phyloP scores from a whole-genome alignment of 2,888 invertebrate species.

The Drosophila acutilabella region DNA sequence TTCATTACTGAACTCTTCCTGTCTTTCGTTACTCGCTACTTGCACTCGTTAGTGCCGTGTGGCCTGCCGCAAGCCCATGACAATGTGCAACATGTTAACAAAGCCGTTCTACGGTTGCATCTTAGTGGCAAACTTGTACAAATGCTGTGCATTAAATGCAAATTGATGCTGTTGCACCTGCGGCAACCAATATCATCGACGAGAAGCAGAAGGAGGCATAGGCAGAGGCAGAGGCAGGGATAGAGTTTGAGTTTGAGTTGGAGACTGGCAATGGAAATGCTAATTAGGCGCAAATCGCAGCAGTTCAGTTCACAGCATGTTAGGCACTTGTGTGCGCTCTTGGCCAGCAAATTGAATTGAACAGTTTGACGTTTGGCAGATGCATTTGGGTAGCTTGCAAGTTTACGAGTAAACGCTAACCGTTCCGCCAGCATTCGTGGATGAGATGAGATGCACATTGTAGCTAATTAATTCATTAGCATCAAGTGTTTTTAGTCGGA shows the following conservation, averaged over 20 bases:
- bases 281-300: constrained; percentile 72
- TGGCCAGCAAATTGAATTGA: constrained; percentile 67
- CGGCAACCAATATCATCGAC: constrained; percentile 20
- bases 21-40: neutral
- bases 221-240: no score
- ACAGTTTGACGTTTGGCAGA: constrained; percentile 19
- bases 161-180: constrained; percentile 57
- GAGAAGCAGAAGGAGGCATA: no score
- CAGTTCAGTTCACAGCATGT: constrained; percentile 50
- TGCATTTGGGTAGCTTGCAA: neutral
- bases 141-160: constrained; percentile 65
- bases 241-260: no score
- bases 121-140: constrained; percentile 39
- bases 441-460: constrained; percentile 37
- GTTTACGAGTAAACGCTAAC: neutral
- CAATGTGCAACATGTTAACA: constrained; percentile 12
- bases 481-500: constrained; percentile 36
- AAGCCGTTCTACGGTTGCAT: neutral
- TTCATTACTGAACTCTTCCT: no score
- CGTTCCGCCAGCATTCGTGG: neutral
- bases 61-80: neutral
- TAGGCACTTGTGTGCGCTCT: constrained; percentile 49
- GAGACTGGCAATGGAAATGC: constrained; percentile 29
- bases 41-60: neutral
- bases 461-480: constrained; percentile 64